phyloP scores from a whole-genome alignment of 2,888 invertebrate species.

The Spialia ferax region DNA sequence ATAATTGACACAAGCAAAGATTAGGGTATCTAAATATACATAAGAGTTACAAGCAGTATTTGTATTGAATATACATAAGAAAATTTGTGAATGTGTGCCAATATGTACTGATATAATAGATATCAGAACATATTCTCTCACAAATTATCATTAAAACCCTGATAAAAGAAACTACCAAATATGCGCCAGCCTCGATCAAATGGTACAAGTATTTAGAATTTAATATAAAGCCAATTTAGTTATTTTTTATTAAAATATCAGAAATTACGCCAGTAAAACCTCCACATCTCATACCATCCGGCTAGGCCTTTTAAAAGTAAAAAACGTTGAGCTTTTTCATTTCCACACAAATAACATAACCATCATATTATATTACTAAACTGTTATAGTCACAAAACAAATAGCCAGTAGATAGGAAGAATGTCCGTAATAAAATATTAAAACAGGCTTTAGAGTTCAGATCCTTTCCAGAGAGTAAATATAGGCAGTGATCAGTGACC shows the following conservation, averaged over 20 bases:
- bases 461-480: too few relatives aligned
- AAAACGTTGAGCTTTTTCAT: conserved; percentile 52
- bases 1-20: conserved; percentile 6
- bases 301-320: conserved; percentile 57
- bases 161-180: not conserved
- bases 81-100: not conserved
- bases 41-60: not conserved
- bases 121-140: not conserved
- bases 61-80: not conserved
- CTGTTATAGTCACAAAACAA: conserved; percentile 10
- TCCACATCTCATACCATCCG: conserved; percentile 44
- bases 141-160: not conserved
- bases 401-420: not conserved
- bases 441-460: too few relatives aligned
- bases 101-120: not conserved
- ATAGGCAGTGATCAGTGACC: too few relatives aligned
- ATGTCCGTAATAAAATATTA: too few relatives aligned
- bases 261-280: conserved; percentile 11
- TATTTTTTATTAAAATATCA: not conserved
- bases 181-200: not conserved
- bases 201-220: not conserved
- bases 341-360: conserved; percentile 41
- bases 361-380: conserved; percentile 12
- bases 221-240: not conserved
- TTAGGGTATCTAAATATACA: not conserved